Evolutionary conservation across 2,888 invertebrate genomes (phyloP).

Genomic region (Drosophila greeni): DNA sequence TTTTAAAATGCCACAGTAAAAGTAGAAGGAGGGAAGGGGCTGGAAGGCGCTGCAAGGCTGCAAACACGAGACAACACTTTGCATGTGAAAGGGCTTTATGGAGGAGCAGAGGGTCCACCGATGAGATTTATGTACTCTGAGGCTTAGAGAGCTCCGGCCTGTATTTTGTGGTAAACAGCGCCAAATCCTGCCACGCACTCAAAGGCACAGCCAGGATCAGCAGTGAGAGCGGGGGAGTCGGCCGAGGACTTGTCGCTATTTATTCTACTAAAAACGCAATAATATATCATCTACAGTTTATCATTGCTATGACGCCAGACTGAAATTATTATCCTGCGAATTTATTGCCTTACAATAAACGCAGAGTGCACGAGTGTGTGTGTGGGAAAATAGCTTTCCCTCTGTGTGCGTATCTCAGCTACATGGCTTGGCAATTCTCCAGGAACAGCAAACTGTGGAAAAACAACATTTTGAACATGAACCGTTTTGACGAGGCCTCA

Average conservation of each 20-base stretch:
- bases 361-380: conserved; percentile 45
- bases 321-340: conserved; percentile 75
- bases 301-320: conserved; percentile 76
- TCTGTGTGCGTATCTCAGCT: conserved; percentile 5
- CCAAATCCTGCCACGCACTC: conserved; percentile 68
- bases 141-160: conserved; percentile 41
- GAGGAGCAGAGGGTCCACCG: conserved; percentile 24
- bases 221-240: not conserved
- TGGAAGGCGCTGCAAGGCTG: conserved; percentile 13
- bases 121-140: conserved; percentile 50
- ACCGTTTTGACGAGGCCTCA: conserved; percentile 60
- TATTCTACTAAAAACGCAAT: conserved; percentile 70
- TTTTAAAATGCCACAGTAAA: conserved; percentile 39
- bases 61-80: conserved; percentile 60
- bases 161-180: conserved; percentile 52
- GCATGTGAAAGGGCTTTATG: conserved; percentile 60
- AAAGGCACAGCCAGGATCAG: conserved; percentile 16
- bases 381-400: not conserved
- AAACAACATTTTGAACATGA: conserved; percentile 46
- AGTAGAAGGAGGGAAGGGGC: not conserved
- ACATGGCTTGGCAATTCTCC: conserved; percentile 47
- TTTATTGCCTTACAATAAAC: conserved; percentile 74
- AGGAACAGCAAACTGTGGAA: conserved; percentile 29
- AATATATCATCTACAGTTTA: conserved; percentile 76
- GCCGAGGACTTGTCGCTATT: conserved; percentile 52